Conservation (phyloP, 2,113 vertebrate genomes). For the Leucosticte australis region DNA sequence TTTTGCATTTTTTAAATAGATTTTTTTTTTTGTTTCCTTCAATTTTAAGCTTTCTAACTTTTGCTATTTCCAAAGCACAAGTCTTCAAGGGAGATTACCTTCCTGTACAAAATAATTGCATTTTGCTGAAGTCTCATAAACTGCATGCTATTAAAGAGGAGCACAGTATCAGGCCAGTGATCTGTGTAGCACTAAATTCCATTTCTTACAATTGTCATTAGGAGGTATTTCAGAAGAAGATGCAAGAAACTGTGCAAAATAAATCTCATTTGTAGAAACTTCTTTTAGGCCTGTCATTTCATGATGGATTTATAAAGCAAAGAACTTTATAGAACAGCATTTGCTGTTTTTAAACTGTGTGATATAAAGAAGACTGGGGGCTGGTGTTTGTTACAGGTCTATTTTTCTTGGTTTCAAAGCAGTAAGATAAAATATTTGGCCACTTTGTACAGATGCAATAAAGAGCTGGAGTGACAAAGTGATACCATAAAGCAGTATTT, state of each 20-base stretch:
- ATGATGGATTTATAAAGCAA: background rate
- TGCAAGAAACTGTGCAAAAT: background rate
- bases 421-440: background rate
- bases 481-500: background rate
- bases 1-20: background rate
- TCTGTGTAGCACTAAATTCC: background rate
- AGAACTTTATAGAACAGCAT: background rate
- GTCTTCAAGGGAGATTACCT: background rate
- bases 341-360: background rate
- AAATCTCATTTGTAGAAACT: background rate
- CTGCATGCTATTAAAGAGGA: background rate
- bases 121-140: background rate
- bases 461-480: background rate
- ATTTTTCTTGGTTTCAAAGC: conserved; percentile 10
- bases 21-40: background rate
- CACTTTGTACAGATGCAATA: background rate
- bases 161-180: background rate
- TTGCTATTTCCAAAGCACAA: background rate
- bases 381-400: background rate
- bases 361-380: background rate
- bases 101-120: background rate
- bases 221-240: background rate
- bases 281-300: background rate
- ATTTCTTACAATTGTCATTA: background rate
- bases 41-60: background rate